A percentile compares a stretch with the other conserved stretches of the same genome.
Conservation (phyloP, 2,888 invertebrate species). For the Arge pagana region DNA sequence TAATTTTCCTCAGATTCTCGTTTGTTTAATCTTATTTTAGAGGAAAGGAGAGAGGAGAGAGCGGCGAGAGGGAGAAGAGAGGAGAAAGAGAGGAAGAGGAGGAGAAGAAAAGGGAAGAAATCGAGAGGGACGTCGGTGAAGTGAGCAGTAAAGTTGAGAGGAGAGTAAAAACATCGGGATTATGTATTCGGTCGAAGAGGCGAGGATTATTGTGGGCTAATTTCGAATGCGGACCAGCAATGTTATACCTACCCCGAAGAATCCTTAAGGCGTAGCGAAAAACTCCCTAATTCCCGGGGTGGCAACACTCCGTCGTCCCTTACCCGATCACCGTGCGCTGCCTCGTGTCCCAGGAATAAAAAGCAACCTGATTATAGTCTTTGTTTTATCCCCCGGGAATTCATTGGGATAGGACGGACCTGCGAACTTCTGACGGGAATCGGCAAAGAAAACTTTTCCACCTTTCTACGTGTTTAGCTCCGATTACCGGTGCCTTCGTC, state of each 20-base stretch:
- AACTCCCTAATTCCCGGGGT: conserved; percentile 14
- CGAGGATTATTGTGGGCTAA: conserved; percentile 14
- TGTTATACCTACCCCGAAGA: conserved; percentile 24
- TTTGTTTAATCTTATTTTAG: no score
- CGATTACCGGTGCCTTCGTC: no score
- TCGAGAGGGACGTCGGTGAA: conserved; percentile 20
- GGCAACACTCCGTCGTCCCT: not conserved
- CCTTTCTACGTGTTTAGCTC: no score
- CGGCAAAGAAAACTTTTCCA: conserved; percentile 5
- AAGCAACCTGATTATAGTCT: conserved; percentile 44
- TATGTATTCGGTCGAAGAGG: conserved; percentile 11
- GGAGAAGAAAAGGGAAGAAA: conserved; percentile 28
- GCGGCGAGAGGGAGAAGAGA: conserved; percentile 1
- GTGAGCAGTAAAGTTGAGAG: no score
- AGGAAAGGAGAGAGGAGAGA: conserved; percentile 12
- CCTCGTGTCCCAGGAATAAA: conserved; percentile 35
- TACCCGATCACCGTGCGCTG: not conserved
- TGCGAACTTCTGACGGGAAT: not conserved
- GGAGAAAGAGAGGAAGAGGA: conserved; percentile 21
- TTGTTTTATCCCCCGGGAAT: conserved; percentile 38
- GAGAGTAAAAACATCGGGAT: conserved; percentile 8
- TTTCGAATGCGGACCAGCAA: conserved; percentile 15
- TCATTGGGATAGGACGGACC: conserved; percentile 24
- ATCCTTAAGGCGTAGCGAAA: conserved; percentile 23
- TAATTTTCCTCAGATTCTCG: no score